Conservation (phyloP, 2,797 vertebrate genomes). For the Falco concolor region DNA sequence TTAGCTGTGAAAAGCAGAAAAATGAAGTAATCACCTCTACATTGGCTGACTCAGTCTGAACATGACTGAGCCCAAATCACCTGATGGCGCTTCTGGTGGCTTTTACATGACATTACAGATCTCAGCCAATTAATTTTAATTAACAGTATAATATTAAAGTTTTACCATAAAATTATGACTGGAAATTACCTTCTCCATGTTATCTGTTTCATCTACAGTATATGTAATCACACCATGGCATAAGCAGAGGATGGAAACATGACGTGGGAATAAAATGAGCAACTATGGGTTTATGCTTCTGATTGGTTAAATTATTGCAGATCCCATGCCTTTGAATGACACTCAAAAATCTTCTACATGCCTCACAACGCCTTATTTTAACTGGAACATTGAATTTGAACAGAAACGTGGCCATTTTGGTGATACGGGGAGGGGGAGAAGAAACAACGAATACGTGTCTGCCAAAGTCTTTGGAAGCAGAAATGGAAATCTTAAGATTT, state of each 20-base stretch:
- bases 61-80: not conserved
- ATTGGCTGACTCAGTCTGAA: not conserved
- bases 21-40: not conserved
- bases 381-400: not conserved
- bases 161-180: not conserved
- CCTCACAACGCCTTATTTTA: not conserved
- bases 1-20: not conserved
- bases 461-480: not conserved
- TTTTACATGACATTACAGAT: not conserved
- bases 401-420: not conserved
- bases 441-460: not conserved
- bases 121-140: not conserved
- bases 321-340: not conserved
- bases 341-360: not conserved
- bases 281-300: not conserved
- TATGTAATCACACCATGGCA: not conserved
- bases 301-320: not conserved
- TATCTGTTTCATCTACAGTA: not conserved
- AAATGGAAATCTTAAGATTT: not conserved
- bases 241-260: not conserved
- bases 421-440: accelerated
- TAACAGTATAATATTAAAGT: not conserved
- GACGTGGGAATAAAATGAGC: not conserved
- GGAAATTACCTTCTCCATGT: not conserved
- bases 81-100: not conserved